Percentiles rank a stretch among this genome's conserved stretches.
Evolutionary conservation across 2,113 vertebrate genomes (phyloP).

Genomic region (Ardeotis arabs): DNA sequence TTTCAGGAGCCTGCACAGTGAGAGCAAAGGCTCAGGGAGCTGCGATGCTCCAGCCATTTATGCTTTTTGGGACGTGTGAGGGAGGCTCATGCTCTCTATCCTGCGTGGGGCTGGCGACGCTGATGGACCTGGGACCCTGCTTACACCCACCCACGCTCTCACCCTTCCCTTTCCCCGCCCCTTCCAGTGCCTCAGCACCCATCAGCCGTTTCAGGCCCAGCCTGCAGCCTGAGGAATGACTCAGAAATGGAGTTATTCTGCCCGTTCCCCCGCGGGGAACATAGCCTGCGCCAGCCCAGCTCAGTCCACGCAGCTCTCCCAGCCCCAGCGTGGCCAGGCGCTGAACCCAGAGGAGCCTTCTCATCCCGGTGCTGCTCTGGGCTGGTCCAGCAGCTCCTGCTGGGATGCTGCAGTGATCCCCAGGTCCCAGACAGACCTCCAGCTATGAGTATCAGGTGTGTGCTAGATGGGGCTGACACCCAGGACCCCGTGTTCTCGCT

Average conservation of each 20-base stretch:
- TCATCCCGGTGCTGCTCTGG: background rate
- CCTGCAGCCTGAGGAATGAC: background rate
- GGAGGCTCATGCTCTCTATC: background rate
- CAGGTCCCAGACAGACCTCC: background rate
- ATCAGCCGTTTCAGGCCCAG: background rate
- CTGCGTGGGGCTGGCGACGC: background rate
- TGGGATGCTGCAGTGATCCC: background rate
- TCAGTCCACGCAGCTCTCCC: background rate
- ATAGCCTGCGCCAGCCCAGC: background rate
- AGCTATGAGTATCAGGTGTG: rapidly evolving
- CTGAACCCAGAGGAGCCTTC: background rate
- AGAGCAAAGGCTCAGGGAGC: background rate
- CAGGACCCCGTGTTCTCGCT: background rate
- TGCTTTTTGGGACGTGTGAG: background rate
- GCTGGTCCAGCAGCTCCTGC: background rate
- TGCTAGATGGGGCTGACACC: too few relatives aligned
- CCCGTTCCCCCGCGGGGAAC: background rate
- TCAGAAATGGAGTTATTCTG: background rate
- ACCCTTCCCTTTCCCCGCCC: background rate
- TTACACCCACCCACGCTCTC: background rate
- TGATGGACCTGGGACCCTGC: background rate
- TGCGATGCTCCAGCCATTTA: background rate
- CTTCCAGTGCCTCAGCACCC: background rate
- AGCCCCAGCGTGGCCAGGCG: background rate
- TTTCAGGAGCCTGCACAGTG: background rate